Evolutionary conservation across 2,113 vertebrate species (phyloP), one percentile per base, ranked within the genome.

Genomic region (Peromyscus maniculatus): DNA sequence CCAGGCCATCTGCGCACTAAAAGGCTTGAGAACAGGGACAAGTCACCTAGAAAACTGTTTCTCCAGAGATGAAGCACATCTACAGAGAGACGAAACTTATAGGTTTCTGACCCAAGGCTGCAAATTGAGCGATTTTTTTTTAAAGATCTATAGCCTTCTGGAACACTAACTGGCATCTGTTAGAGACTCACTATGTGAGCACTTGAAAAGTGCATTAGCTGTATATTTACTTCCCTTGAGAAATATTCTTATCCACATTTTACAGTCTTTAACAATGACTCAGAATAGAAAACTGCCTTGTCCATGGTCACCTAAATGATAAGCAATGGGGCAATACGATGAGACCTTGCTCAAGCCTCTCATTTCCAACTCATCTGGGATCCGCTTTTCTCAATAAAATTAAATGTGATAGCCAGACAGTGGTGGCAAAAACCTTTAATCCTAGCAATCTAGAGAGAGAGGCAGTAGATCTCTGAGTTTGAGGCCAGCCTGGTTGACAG

Each of bases 1-100:
- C 31, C 15, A 33, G 72, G n/a, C 87, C 79, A 96, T 91, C 91
- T 93, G 87, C 59, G 39, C 62, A 80, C 8, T 6, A 39, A 66
- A 90, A 57, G 43, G 15, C 64, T 39, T 26, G 24, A 74, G 80
- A 49, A 87, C 31, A 91, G 31, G 17, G 21, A 55, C 7, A 75
- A 55, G 93, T 28, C 26, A 62, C 64, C 10, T 87, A 94, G 93
- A 92, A 13, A 13, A 28, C 57, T 52, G 71, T 13, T 77, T 43
- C 0, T 88, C 36, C n/a, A 55, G 39, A 74, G 39, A 39, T 28
- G 16, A 33, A 24, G 64, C 77, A 4, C 28, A 36, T 36, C n/a
- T 39, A 52, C 5, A 88, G 39, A 46, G 12, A 22, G 46, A 33
- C 19, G 16, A 74, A 89, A 77, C 52, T 15, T n/a, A 62, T 71